phyloP scores from a whole-genome alignment of 2,797 vertebrate species.

The Tadarida brasiliensis region DNA sequence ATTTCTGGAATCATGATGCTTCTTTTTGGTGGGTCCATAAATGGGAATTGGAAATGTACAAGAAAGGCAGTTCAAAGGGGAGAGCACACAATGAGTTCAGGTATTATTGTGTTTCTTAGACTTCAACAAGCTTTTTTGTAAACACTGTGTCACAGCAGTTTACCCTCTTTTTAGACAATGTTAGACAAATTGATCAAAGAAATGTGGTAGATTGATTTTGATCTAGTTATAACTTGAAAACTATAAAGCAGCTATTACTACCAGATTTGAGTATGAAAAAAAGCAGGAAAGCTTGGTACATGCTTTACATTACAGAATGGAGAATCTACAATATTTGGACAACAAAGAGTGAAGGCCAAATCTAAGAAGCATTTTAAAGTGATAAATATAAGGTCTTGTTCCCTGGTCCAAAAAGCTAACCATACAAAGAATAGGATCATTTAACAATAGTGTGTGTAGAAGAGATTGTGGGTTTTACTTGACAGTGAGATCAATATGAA shows the following conservation, averaged over 20 bases:
- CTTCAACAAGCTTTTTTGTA: not conserved
- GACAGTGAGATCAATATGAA: slow-evolving; percentile 10
- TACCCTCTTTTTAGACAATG: not conserved
- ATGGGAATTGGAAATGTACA: not conserved
- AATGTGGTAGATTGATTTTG: not conserved
- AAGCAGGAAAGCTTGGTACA: not conserved
- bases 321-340: not conserved
- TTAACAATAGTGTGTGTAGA: not conserved
- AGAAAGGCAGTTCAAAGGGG: not conserved
- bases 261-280: not conserved
- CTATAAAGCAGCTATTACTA: not conserved
- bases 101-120: not conserved
- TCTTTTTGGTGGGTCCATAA: not conserved
- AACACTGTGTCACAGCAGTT: not conserved
- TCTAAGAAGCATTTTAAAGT: not conserved
- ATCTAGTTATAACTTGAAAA: not conserved
- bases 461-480: not conserved
- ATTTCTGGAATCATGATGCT: not conserved
- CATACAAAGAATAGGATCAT: not conserved
- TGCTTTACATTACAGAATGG: not conserved
- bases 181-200: not conserved
- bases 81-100: not conserved
- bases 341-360: not conserved
- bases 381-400: not conserved
- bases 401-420: not conserved